Percentiles rank a stretch among this genome's conserved stretches.
phyloP scores from a whole-genome alignment of 2,888 invertebrate species.

The Ametastegia equiseti region DNA sequence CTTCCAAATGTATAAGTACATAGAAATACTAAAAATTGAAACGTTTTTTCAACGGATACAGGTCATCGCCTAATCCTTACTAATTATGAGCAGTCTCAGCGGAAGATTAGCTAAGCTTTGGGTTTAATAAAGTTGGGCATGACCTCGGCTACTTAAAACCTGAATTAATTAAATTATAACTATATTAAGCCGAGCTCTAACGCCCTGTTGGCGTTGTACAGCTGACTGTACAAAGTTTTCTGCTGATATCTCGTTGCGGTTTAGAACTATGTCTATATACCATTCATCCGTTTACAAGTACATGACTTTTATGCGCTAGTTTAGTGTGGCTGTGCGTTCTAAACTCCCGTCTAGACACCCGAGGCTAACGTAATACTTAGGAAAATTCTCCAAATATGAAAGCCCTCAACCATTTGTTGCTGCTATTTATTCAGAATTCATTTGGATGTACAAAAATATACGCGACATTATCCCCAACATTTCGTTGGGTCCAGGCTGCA shows the following conservation, averaged over 20 bases:
- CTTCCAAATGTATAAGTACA: neutral
- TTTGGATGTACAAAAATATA: neutral
- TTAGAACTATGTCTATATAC: neutral
- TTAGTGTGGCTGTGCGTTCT: neutral
- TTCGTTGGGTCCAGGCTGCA: too few species aligned
- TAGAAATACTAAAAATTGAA: neutral
- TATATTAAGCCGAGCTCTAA: conserved; percentile 16
- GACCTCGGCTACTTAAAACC: conserved; percentile 8
- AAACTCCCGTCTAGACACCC: conserved; percentile 22
- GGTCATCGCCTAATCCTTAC: neutral
- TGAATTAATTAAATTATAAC: conserved; percentile 41
- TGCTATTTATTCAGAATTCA: neutral
- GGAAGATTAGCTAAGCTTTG: conserved; percentile 22
- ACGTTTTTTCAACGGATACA: conserved; percentile 10
- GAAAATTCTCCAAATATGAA: neutral
- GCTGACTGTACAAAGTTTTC: conserved; percentile 28
- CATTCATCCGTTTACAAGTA: neutral
- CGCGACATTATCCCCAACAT: too few species aligned
- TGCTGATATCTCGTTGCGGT: neutral
- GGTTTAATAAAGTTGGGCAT: conserved; percentile 37
- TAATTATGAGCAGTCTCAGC: conserved; percentile 22
- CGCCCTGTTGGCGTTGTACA: neutral
- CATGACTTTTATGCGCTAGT: conserved; percentile 4
- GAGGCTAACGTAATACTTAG: conserved; percentile 31
- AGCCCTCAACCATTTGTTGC: neutral